Conservation (phyloP, 2,797 vertebrate genomes). For the Phaenicophaeus curvirostris region DNA sequence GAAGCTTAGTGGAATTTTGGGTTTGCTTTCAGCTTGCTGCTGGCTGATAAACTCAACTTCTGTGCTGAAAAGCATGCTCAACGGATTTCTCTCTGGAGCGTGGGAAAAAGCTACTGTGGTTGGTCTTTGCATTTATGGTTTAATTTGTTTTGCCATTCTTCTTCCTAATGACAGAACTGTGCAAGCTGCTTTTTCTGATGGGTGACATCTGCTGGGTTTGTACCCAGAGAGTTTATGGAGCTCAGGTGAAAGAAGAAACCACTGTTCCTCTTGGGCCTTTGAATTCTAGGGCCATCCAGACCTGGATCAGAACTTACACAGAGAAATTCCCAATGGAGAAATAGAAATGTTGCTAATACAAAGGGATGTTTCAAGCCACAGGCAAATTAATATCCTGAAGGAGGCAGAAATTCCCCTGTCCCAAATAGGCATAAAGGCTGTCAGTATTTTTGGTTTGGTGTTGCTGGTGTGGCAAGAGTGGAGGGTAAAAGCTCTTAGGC, state of each 20-base stretch:
- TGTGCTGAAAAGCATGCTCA: not conserved
- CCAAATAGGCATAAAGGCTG: not conserved
- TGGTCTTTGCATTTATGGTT: not conserved
- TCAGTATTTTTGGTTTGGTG: not conserved
- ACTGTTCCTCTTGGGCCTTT: rapidly evolving
- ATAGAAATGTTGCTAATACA: not conserved
- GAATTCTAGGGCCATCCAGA: not conserved
- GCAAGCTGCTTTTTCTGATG: not conserved
- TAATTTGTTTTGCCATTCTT: not conserved
- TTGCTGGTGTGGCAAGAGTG: not conserved
- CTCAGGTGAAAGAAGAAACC: not conserved
- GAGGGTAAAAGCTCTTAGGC: not conserved
- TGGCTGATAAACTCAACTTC: not conserved
- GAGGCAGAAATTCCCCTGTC: not conserved
- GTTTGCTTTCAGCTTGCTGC: not conserved
- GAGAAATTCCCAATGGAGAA: not conserved
- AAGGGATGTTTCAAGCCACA: not conserved
- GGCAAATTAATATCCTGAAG: not conserved
- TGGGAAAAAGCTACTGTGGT: not conserved
- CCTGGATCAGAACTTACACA: not conserved
- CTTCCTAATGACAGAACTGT: not conserved
- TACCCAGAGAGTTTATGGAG: not conserved
- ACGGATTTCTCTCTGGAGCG: not conserved
- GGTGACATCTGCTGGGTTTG: not conserved
- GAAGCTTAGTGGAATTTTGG: not conserved